Base-by-base conservation (phyloP, 2,797 vertebrate species). In the Triplophysa bombifrons region DNA sequence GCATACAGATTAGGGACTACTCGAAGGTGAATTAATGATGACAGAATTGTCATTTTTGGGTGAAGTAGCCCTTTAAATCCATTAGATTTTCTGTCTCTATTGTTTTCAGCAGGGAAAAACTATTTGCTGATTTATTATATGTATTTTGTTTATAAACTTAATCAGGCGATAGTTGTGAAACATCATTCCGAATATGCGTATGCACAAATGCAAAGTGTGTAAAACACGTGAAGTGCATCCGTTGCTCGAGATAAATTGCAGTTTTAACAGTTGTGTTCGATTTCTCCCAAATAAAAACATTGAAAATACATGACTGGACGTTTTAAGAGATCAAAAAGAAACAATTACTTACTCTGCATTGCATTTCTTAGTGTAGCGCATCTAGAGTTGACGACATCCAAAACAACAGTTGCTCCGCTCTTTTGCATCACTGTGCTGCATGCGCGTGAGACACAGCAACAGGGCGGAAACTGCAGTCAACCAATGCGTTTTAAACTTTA, bases 311-410 rank as follows among this genome's bases (percentile, higher is more conserved):
- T 25, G 10, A 61, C 10, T 44, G 1, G 27, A 20, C 5, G 50
- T 73, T 34, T 67, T 2, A 58, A 67, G 50, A 58, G 14, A 58
- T 64, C 14, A 53, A 61, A 25, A 11, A 70, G 14, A 77, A 51
- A n/a, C n/a, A 7, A 41, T 6, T 5, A 78, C 76, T 78, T 78
- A 78, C 76, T 64, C 20, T 25, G 66, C 41, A 78, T 44, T n/a
- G 70, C 58, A 64, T 9, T 25, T 71, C 58, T 11, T 27, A 51
- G 6, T 22, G 58, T 53, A 14, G 66, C 41, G 46, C 60, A 44
- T 30, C n/a, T 44, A 25, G 1, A 25, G 51, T 14, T 22, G 41
- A 61, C 55, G 66, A 63, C 5, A 38, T 48, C 58, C 9, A 48
- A 50, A 66, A 66, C 63, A 73, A 67, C 9, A 22, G 5, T 60